These are phyloP conservation scores for Carterocephalus palaemon DNA, from an alignment of 2,888 invertebrate genomes.

Conservation along the genomic window DNA sequence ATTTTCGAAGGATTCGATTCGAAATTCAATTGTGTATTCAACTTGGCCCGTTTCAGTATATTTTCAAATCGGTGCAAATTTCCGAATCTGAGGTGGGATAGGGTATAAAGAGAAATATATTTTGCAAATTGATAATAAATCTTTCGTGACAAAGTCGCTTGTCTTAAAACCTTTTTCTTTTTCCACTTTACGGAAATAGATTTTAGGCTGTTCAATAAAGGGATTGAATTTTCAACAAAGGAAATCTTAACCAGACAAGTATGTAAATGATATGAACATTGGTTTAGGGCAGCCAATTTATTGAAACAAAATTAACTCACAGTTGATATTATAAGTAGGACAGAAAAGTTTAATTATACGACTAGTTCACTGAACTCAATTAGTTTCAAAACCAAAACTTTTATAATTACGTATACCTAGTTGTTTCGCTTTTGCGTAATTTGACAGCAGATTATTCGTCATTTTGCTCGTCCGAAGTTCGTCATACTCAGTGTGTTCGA, in stretches of 20 bases:
- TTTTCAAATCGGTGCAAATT: conserved; percentile 36
- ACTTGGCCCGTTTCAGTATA: conserved; percentile 38
- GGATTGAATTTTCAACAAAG: conserved; percentile 17
- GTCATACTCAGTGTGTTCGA: conserved; percentile 2
- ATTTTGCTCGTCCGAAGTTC: not conserved
- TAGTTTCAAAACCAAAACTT: conserved; percentile 8
- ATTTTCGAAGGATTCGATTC: conserved; percentile 39
- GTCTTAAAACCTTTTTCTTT: conserved; percentile 50
- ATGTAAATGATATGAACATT: too few species aligned
- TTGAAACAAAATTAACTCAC: too few species aligned
- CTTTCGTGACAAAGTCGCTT: conserved; percentile 48
- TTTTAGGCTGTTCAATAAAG: conserved; percentile 21
- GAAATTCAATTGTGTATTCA: conserved; percentile 45
- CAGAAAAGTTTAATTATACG: too few species aligned
- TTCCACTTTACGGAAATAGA: conserved; percentile 36
- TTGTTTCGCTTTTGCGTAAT: conserved; percentile 1
- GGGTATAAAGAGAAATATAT: conserved; percentile 38
- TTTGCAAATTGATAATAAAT: conserved; percentile 56
- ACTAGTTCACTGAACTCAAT: too few species aligned
- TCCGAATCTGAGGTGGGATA: conserved; percentile 32
- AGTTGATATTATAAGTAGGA: too few species aligned
- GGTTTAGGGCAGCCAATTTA: too few species aligned
- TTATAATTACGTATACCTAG: conserved; percentile 7
- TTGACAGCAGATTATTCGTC: conserved; percentile 8
- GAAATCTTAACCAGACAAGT: too few species aligned